Conservation (phyloP, 2,888 invertebrate genomes). For the Papilio demoleus region DNA sequence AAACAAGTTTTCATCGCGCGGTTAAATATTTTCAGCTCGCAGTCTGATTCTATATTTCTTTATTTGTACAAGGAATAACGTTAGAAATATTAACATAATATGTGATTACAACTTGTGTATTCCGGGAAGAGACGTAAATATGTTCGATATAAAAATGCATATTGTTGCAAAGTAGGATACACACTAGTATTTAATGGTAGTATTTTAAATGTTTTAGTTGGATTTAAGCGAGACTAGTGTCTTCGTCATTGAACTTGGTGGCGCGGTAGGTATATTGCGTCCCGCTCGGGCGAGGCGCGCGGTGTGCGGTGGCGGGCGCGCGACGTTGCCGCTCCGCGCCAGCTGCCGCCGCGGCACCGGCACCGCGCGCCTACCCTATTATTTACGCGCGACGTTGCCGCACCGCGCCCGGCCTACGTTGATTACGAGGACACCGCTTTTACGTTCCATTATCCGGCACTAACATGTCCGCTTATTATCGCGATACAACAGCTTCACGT, state of each 20-base stretch:
- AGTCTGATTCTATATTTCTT: not conserved
- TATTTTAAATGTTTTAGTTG: slow-evolving; percentile 43
- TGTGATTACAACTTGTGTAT: not conserved
- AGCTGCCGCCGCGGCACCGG: slow-evolving; percentile 84
- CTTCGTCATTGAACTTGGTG: slow-evolving; percentile 62
- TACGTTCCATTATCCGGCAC: slow-evolving; percentile 79
- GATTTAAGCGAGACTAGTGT: slow-evolving; percentile 56
- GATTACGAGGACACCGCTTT: slow-evolving; percentile 84
- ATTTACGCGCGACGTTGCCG: slow-evolving; percentile 83
- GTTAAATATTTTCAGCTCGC: slow-evolving; percentile 55
- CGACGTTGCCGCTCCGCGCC: slow-evolving; percentile 80
- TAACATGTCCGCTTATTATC: slow-evolving; percentile 60
- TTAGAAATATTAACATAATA: not conserved
- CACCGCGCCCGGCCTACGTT: slow-evolving; percentile 80
- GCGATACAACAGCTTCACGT: slow-evolving; percentile 47
- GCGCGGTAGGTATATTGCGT: slow-evolving; percentile 75
- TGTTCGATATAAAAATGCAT: not conserved
- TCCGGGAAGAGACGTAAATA: too few species aligned
- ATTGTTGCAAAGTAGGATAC: not conserved
- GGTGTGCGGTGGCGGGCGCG: slow-evolving; percentile 56
- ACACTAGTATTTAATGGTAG: slow-evolving; percentile 28
- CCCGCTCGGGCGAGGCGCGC: slow-evolving; percentile 61
- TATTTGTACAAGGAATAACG: not conserved
- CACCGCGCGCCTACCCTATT: slow-evolving; percentile 82
- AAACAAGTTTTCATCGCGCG: slow-evolving; percentile 75